Percentiles rank a stretch among this genome's conserved stretches.
Conservation (phyloP, 1,140 invertebrate species). For the Lysiphlebus fabarum region DNA sequence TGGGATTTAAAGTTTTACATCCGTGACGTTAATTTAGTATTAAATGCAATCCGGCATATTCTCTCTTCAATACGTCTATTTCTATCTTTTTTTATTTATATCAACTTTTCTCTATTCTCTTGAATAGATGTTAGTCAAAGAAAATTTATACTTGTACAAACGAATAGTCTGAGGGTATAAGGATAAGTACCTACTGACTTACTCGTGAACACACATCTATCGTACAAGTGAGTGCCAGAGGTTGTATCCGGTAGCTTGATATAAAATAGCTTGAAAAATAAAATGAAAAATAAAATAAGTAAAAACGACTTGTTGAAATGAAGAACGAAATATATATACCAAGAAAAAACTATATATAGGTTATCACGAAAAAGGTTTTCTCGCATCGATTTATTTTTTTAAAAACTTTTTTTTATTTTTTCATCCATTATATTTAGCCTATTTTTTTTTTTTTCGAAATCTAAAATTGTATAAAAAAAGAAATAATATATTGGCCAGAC, state of each 20-base stretch:
- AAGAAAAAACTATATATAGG: too few relatives aligned
- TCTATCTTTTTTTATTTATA: constrained; percentile 9
- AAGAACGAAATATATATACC: constrained; percentile 3
- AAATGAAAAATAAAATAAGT: constrained; percentile 7
- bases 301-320: constrained; percentile 10
- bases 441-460: too few relatives aligned
- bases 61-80: neutral
- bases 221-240: constrained; percentile 6
- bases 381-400: too few relatives aligned
- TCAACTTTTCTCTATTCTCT: constrained; percentile 4
- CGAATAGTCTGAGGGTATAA: constrained; percentile 28
- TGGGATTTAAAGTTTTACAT: constrained; percentile 21
- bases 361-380: too few relatives aligned
- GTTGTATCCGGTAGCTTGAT: constrained; percentile 19
- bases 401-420: too few relatives aligned
- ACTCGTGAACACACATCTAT: constrained; percentile 31
- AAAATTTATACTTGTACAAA: constrained; percentile 37
- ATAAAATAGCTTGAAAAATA: constrained; percentile 3
- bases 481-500: too few relatives aligned
- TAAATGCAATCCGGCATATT: constrained; percentile 17
- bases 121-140: constrained; percentile 27
- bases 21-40: constrained; percentile 26
- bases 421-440: too few relatives aligned
- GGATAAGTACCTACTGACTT: constrained; percentile 46
- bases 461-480: too few relatives aligned